These are phyloP conservation scores for Amazona vittata DNA, from an alignment of 2,113 vertebrate genomes.

Conservation along the genomic window DNA sequence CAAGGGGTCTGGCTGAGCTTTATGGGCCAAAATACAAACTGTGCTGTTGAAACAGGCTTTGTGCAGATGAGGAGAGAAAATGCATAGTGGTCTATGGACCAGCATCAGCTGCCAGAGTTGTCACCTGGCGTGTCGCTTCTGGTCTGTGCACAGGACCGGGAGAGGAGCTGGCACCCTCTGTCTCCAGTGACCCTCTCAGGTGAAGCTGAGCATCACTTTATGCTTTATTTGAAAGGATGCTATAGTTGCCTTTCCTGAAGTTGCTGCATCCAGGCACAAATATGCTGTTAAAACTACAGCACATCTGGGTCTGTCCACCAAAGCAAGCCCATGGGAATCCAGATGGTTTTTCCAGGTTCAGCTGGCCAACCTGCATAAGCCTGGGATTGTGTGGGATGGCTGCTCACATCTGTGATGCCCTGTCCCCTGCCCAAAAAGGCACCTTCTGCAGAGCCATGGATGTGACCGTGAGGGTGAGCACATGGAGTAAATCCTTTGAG, in stretches of 20 bases:
- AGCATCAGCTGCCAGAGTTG: not conserved
- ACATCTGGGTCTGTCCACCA: not conserved
- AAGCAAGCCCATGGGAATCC: not conserved
- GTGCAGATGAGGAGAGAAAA: slow-evolving; percentile 1
- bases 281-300: not conserved
- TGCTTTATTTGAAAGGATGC: not conserved
- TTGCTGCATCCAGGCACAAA: not conserved
- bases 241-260: not conserved
- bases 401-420: fast-evolving
- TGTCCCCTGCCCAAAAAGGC: not conserved
- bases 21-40: slow-evolving; percentile 22
- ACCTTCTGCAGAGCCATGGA: not conserved
- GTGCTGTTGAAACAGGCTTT: slow-evolving; percentile 26
- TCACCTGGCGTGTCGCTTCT: not conserved
- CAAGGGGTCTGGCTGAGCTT: slow-evolving; percentile 53
- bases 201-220: fast-evolving
- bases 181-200: fast-evolving
- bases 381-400: fast-evolving
- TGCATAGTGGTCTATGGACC: not conserved
- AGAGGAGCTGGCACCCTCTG: not conserved
- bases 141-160: not conserved
- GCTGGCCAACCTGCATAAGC: not conserved
- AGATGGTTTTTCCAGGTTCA: not conserved
- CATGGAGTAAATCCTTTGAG: fast-evolving
- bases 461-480: fast-evolving